phyloP scores from a whole-genome alignment of 2,888 invertebrate genomes.

The Marronus borbonicus region DNA sequence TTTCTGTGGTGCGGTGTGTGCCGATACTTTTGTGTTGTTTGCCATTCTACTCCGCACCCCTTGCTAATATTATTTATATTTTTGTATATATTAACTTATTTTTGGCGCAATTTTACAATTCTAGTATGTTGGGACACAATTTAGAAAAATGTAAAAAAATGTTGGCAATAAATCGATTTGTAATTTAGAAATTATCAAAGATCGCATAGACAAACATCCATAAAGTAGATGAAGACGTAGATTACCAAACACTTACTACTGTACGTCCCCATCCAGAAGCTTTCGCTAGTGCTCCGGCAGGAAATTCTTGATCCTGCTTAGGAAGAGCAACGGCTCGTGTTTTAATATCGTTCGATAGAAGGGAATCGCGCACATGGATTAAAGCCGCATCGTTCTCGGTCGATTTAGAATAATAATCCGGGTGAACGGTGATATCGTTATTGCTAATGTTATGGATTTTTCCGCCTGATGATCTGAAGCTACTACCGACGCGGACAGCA shows the following conservation, averaged over 20 bases:
- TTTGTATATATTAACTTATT: too few relatives aligned
- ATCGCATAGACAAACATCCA: too few relatives aligned
- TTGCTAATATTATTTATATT: too few relatives aligned
- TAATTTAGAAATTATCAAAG: too few relatives aligned
- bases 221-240: too few relatives aligned
- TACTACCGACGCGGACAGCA: constrained; percentile 60
- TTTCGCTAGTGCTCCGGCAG: constrained; percentile 47
- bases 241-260: constrained; percentile 22
- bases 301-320: constrained; percentile 39
- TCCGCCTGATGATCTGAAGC: constrained; percentile 54
- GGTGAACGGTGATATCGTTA: constrained; percentile 57
- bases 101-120: too few relatives aligned
- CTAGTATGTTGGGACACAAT: too few relatives aligned
- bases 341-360: constrained; percentile 20
- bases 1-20: too few relatives aligned
- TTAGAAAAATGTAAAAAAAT: too few relatives aligned
- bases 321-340: constrained; percentile 45
- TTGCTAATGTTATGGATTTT: constrained; percentile 52
- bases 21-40: too few relatives aligned
- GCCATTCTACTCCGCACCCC: too few relatives aligned
- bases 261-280: constrained; percentile 56
- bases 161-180: too few relatives aligned
- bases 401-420: constrained; percentile 56
- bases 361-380: constrained; percentile 59
- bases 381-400: constrained; percentile 65